Conservation (phyloP, 2,797 vertebrate genomes). For the Aselliscus stoliczkanus region DNA sequence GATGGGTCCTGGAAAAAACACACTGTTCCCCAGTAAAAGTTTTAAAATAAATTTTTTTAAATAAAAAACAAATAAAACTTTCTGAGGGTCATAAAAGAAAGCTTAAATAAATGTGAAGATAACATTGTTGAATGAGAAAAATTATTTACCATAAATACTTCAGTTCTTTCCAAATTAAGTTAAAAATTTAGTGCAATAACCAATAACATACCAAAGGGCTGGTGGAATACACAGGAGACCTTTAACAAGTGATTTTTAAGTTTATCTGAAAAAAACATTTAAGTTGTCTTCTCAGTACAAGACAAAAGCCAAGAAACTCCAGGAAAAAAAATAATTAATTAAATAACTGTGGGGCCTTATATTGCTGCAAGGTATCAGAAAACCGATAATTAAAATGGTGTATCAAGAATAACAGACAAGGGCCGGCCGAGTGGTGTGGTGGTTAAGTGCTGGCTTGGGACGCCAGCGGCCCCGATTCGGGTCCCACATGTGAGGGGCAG, state of each 20-base stretch:
- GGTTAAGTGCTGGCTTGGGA: too few relatives aligned
- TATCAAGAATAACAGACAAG: background rate
- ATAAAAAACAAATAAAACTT: background rate
- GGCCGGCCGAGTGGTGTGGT: too few relatives aligned
- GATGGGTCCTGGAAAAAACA: too few relatives aligned
- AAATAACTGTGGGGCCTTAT: too few relatives aligned
- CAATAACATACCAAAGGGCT: background rate
- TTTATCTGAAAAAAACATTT: background rate
- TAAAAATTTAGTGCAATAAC: background rate
- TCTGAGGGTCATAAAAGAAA: slow-evolving; percentile 15
- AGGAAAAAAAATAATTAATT: background rate
- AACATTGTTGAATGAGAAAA: background rate
- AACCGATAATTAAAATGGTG: background rate
- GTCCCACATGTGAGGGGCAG: too few relatives aligned
- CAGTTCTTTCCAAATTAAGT: slow-evolving; percentile 6
- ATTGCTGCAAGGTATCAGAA: background rate
- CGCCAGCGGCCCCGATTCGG: too few relatives aligned
- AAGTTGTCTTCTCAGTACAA: background rate
- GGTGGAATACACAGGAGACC: background rate
- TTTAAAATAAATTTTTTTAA: too few relatives aligned
- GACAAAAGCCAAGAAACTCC: background rate
- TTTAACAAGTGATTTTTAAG: background rate
- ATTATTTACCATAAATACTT: background rate
- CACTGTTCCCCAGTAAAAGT: too few relatives aligned
- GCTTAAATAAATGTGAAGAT: background rate